These are phyloP conservation scores for Pimephales promelas DNA, from an alignment of 2,113 vertebrate genomes.

Conservation along the genomic window DNA sequence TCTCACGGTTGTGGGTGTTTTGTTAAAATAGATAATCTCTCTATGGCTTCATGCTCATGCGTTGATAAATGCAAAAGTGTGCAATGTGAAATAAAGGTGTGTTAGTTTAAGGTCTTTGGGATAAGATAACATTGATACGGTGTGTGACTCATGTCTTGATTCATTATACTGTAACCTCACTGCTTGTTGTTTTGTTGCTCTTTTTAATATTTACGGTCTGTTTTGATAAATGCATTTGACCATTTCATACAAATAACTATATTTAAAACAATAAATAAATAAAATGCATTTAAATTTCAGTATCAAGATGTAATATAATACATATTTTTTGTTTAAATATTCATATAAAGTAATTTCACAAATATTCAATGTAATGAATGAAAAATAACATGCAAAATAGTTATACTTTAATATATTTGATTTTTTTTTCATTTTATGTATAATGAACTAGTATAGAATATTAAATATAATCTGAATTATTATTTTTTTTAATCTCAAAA, in stretches of 20 bases:
- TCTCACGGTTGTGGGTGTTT: constrained; percentile 14
- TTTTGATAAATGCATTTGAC: neutral
- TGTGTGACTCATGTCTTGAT: neutral
- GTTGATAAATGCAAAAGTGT: constrained; percentile 20
- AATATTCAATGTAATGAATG: no score
- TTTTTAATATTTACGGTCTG: neutral
- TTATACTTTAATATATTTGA: no score
- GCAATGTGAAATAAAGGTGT: constrained; percentile 13
- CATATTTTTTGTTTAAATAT: no score
- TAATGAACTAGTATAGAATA: neutral
- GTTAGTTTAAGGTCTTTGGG: constrained; percentile 8
- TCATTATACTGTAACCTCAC: neutral
- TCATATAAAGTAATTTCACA: no score
- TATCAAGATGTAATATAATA: neutral
- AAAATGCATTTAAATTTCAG: neutral
- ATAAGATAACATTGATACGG: constrained; percentile 11
- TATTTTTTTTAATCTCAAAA: neutral
- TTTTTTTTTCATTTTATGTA: no score
- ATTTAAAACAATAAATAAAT: neutral
- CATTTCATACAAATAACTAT: neutral
- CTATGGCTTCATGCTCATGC: constrained; percentile 25
- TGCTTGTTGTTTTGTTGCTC: neutral
- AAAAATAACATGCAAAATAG: no score
- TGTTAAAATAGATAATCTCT: constrained; percentile 21
- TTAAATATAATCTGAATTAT: neutral